Base-by-base conservation (phyloP, 2,888 invertebrate genomes). In the Synanthedon andrenaeformis region DNA sequence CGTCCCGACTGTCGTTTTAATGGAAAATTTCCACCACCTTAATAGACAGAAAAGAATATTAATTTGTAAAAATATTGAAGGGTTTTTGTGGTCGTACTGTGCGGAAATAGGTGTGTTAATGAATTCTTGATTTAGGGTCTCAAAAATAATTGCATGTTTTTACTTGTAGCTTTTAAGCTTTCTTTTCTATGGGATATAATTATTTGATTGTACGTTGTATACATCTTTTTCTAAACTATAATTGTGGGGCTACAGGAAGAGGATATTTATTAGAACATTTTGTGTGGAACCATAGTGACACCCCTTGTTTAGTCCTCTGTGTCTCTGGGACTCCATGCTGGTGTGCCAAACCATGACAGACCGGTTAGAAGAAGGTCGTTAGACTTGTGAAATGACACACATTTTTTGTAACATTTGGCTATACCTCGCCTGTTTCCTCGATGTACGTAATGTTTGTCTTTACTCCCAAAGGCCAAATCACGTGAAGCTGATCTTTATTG, bases 401-500 rank as follows among this genome's bases (percentile, higher is more conserved):
- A 75, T 63, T 76, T 65, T 62, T 66, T 79, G 76, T 75, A 81
- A 79, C 67, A 77, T 82, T 83, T 81, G 80, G 82, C 88, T 83
- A 74, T 89, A 96, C 96, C 94, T 96, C 96, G 88, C 94, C 92
- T 79, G 96, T 95, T 74, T 96, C 95, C 91, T 96, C 95, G 88
- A 93, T 91, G 91, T 93, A 95, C 71, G 96, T 96, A 88, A 96
- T 95, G 90, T 97, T 97, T 85, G 95, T 96, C 90, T 94, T 94
- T 88, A 96, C 94, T 82, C 96, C 96, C 79, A 96, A 92, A 79
- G 97, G 98, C 98, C 98, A 98, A 89, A 96, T 92, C 89, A 98
- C 93, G 90, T 98, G 96, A 83, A 98, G 92, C 89, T 96, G 95
- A 90, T 97, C 96, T 93, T 98, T 98, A 91, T 98, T 97, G 89